Percentiles rank a stretch among this genome's conserved stretches.
Conservation (phyloP, 92 coral and sea anemone genomes). For the Desmophyllum pertusum region DNA sequence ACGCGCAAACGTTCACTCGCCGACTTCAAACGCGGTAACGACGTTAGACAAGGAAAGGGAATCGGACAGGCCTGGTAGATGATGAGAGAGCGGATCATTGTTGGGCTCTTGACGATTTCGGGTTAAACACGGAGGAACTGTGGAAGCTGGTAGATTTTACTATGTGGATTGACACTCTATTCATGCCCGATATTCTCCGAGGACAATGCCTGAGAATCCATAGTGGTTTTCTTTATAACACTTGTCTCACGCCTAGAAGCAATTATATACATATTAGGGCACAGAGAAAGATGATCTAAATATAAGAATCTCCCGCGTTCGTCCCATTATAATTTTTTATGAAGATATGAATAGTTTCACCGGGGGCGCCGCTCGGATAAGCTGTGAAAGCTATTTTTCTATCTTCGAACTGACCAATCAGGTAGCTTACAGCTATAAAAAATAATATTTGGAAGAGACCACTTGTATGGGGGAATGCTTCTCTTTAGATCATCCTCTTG, state of each 20-base stretch:
- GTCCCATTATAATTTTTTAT: no score
- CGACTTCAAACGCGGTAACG: constrained; percentile 94
- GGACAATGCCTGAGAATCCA: constrained; percentile 75
- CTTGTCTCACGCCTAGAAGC: neutral
- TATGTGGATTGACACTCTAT: constrained; percentile 79
- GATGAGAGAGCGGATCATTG: constrained; percentile 97
- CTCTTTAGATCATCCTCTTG: no score
- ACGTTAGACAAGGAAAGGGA: constrained; percentile 84
- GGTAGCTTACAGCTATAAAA: no score
- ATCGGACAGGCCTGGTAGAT: constrained; percentile 91
- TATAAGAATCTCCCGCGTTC: no score
- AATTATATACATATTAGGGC: neutral
- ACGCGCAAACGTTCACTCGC: constrained; percentile 91
- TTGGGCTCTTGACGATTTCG: constrained; percentile 97
- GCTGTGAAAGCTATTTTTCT: no score
- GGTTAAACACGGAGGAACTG: constrained; percentile 84
- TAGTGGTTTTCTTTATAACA: constrained; percentile 17
- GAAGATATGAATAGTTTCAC: no score
- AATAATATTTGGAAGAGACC: no score
- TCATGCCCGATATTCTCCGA: constrained; percentile 84
- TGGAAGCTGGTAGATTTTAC: constrained; percentile 75
- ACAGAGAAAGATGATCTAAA: no score
- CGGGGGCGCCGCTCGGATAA: no score
- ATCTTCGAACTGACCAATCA: no score
- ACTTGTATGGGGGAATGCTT: no score